phyloP scores from a whole-genome alignment of 1,140 invertebrate species.

The Panagrolaimus sp. region DNA sequence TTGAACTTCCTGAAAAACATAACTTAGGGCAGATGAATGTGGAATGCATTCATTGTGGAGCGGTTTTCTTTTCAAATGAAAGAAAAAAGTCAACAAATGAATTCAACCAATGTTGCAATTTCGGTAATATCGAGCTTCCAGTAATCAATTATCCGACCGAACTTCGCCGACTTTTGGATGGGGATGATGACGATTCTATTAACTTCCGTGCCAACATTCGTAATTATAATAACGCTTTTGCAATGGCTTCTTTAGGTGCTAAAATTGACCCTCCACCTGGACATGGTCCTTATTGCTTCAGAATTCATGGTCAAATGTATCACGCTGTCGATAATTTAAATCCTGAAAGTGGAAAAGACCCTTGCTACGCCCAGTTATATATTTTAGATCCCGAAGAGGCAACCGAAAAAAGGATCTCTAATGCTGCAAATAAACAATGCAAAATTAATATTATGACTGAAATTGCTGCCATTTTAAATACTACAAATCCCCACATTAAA shows the following conservation, averaged over 20 bases:
- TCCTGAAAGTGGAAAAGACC: too few relatives aligned
- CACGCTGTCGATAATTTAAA: neutral
- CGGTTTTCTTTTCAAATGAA: neutral
- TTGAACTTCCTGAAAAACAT: neutral
- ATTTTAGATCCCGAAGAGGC: neutral
- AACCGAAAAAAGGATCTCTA: neutral
- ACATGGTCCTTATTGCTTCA: neutral
- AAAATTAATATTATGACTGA: neutral
- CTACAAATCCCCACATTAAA: neutral
- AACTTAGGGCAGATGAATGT: neutral
- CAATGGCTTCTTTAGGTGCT: neutral
- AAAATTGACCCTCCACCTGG: neutral
- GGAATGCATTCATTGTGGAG: neutral
- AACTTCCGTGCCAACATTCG: neutral
- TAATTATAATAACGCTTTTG: conserved; percentile 4
- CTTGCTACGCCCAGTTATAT: neutral
- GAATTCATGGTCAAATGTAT: conserved; percentile 4
- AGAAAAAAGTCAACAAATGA: neutral
- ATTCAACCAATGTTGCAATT: neutral
- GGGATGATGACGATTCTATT: neutral
- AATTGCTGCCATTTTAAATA: neutral
- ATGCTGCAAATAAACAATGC: neutral
- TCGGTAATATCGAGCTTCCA: neutral
- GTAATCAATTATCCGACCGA: neutral
- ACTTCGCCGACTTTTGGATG: neutral